Evolutionary conservation across 2,888 invertebrate species (phyloP).

Genomic region (Leucophora obtusa): DNA sequence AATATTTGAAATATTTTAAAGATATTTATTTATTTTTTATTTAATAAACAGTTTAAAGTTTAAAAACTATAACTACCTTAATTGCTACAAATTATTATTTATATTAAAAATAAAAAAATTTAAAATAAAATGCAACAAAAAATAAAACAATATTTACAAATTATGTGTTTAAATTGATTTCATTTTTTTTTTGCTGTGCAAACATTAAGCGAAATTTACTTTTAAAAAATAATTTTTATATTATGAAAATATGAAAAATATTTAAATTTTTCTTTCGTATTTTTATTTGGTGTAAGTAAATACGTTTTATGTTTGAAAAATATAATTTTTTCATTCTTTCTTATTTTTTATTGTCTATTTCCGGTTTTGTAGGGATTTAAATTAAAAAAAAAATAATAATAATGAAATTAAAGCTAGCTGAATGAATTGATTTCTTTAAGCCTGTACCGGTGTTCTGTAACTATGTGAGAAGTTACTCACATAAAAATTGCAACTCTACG

Average conservation of each 20-base stretch:
- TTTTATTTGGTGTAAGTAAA: conserved; percentile 52
- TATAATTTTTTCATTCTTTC: conserved; percentile 30
- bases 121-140: conserved; percentile 43
- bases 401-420: background rate
- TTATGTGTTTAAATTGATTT: conserved; percentile 9
- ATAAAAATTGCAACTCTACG: too few species aligned
- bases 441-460: too few species aligned
- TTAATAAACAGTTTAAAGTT: background rate
- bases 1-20: conserved; percentile 8
- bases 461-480: too few species aligned
- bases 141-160: conserved; percentile 54
- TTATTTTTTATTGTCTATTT: conserved; percentile 61
- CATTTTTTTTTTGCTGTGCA: conserved; percentile 41
- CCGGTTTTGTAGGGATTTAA: conserved; percentile 36
- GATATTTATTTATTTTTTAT: conserved; percentile 5
- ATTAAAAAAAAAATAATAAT: background rate
- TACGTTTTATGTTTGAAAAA: conserved; percentile 54
- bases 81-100: background rate
- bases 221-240: conserved; percentile 22
- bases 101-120: background rate
- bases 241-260: conserved; percentile 41
- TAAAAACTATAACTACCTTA: conserved; percentile 11
- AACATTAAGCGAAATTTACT: conserved; percentile 38
- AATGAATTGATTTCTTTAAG: background rate
- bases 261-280: conserved; percentile 19